Conservation (phyloP, 1,140 invertebrate species). For the Drosophila kohkoa region DNA sequence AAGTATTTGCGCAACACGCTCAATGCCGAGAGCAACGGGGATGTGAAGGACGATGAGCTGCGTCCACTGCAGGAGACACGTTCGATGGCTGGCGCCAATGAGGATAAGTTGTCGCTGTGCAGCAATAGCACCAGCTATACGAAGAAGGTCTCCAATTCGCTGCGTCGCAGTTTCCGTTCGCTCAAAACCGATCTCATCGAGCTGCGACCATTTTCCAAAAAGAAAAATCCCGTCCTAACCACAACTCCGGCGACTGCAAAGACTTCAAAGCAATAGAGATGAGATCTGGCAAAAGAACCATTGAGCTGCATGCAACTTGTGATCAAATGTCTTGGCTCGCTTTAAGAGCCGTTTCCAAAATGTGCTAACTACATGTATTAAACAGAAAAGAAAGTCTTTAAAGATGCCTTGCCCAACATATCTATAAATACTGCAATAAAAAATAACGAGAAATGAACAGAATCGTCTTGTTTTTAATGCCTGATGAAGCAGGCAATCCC, state of each 20-base stretch:
- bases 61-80: constrained; percentile 49
- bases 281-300: neutral
- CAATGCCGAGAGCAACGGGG: constrained; percentile 36
- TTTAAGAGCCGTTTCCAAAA: neutral
- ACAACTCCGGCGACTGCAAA: neutral
- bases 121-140: constrained; percentile 77
- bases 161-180: constrained; percentile 73
- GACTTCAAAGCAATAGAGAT: constrained; percentile 2
- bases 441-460: neutral
- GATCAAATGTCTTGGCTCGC: neutral
- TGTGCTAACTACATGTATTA: neutral
- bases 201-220: constrained; percentile 68
- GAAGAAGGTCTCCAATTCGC: constrained; percentile 69
- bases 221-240: constrained; percentile 17
- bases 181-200: constrained; percentile 71
- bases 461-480: too few species aligned
- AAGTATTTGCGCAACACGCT: constrained; percentile 70
- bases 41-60: constrained; percentile 48
- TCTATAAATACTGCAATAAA: neutral
- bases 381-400: too few species aligned
- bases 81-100: constrained; percentile 19
- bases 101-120: constrained; percentile 75
- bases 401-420: neutral
- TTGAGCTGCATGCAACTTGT: neutral
- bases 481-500: too few species aligned